Evolutionary conservation across 2,797 vertebrate species (phyloP).

Genomic region (Platyrinchus mystaceus): DNA sequence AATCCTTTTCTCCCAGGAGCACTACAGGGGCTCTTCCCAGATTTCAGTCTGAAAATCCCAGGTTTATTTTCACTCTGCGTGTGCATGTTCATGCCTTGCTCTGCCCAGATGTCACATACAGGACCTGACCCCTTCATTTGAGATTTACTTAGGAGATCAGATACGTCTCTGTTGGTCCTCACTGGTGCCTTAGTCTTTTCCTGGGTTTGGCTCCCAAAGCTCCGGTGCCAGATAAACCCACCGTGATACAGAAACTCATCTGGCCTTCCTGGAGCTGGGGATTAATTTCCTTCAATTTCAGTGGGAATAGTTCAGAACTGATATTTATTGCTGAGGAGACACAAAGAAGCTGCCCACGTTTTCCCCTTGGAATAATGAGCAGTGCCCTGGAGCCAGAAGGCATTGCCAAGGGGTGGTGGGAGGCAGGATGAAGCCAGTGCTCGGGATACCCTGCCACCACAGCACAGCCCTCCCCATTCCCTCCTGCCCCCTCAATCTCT

Average conservation of each 20-base stretch:
- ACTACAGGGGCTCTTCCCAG: not conserved
- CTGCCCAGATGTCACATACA: not conserved
- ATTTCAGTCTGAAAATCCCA: not conserved
- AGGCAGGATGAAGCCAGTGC: not conserved
- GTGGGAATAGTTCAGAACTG: rapidly evolving
- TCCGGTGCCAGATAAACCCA: not conserved
- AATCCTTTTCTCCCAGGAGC: not conserved
- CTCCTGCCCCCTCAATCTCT: not conserved
- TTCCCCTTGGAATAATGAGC: not conserved
- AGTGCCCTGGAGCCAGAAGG: not conserved
- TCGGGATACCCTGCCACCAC: not conserved
- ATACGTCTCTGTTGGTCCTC: rapidly evolving
- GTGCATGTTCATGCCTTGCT: not conserved
- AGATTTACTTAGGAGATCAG: not conserved
- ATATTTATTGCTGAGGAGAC: not conserved
- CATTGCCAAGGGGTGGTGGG: rapidly evolving
- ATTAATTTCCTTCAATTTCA: not conserved
- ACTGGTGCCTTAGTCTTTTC: not conserved
- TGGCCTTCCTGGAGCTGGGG: not conserved
- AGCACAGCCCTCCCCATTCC: rapidly evolving
- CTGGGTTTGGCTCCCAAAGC: not conserved
- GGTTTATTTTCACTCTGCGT: not conserved
- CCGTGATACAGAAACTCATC: not conserved
- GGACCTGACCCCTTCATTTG: not conserved
- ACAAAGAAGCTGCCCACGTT: not conserved